Evolutionary conservation across 23 tunicate species (phyloP).

Genomic region (Botrylloides violaceus): DNA sequence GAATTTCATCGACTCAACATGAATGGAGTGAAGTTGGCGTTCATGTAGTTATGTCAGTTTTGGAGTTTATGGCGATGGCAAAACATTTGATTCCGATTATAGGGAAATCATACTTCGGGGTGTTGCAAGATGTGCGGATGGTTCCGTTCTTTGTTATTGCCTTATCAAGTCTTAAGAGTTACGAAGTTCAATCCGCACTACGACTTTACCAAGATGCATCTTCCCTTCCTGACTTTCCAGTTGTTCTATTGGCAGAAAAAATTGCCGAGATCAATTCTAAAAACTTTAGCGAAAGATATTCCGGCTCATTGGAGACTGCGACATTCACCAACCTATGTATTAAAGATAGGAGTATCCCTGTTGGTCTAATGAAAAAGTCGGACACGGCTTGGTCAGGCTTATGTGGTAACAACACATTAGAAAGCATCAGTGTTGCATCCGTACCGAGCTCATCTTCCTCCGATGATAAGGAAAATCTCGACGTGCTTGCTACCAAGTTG

Average conservation of each 20-base stretch:
- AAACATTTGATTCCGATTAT: conserved; percentile 27
- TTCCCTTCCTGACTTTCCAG: conserved; percentile 62
- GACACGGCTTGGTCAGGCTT: conserved; percentile 11
- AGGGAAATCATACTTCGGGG: conserved; percentile 37
- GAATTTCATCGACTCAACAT: conserved; percentile 5
- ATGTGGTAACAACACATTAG: background rate
- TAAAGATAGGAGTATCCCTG: too few species aligned
- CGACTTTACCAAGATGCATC: conserved; percentile 60
- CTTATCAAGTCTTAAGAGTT: conserved; percentile 2
- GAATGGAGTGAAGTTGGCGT: conserved; percentile 43
- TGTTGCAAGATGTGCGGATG: conserved; percentile 36
- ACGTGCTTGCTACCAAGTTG: conserved; percentile 29
- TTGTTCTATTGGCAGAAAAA: conserved; percentile 13
- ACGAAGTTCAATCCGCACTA: conserved; percentile 9
- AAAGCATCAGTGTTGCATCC: conserved; percentile 8
- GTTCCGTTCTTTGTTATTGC: conserved; percentile 23
- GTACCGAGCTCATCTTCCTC: conserved; percentile 15
- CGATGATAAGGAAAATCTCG: conserved; percentile 65
- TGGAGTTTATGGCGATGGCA: conserved; percentile 22
- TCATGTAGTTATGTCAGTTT: conserved; percentile 42
- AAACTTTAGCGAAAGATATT: background rate
- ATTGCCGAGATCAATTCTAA: conserved; percentile 8
- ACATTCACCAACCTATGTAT: background rate
- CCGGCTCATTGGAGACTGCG: too few species aligned
- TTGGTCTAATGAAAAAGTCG: background rate